Base-by-base conservation (phyloP, 2,888 invertebrate genomes). In the Xestia rhomboidea region DNA sequence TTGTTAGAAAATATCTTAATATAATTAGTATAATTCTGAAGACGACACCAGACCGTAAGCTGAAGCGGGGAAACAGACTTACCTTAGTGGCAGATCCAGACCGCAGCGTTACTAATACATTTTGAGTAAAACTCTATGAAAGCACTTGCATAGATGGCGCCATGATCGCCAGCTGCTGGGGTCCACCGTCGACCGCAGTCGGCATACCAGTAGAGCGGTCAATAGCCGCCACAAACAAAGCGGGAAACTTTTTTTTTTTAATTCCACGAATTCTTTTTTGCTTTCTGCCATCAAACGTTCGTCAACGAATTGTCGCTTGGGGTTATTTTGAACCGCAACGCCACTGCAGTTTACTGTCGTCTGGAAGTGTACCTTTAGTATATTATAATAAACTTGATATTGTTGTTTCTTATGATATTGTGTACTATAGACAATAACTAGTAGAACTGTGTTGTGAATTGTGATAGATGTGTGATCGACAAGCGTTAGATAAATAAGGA, bases 401-500 rank as follows among this genome's bases (percentile, higher is more conserved):
- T 79, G 49, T 75, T 80, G 68, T 75, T 60, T n/a, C n/a, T 41
- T 60, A 81, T 44, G 44, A 44, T 70, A 6, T 69, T 81, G 64
- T 80, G 63, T 68, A 66, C 27, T 38, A 44, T 82, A 81, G 82
- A 64, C 68, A 68, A 57, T 77, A 68, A 71, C 49, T 71, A 68
- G 49, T 77, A 69, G 76, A 86, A 83, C 74, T 82, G 67, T 74
- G 81, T 87, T 88, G 88, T 88, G 88, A 88, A 80, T 87, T 88
- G 88, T 88, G 88, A 88, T 88, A 88, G 64, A 79, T 69, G 87
- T 87, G 89, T 88, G 89, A 88, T 88, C 76, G 82, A 73, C 81
- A 81, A 84, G 68, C 67, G 60, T 70, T 84, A 87, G 72, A 27
- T 74, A 64, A 66, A 60, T 75, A 68, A 6, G 11, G 13, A 60